Conservation (phyloP, 2,113 vertebrate species). For the Hydropotes inermis region DNA sequence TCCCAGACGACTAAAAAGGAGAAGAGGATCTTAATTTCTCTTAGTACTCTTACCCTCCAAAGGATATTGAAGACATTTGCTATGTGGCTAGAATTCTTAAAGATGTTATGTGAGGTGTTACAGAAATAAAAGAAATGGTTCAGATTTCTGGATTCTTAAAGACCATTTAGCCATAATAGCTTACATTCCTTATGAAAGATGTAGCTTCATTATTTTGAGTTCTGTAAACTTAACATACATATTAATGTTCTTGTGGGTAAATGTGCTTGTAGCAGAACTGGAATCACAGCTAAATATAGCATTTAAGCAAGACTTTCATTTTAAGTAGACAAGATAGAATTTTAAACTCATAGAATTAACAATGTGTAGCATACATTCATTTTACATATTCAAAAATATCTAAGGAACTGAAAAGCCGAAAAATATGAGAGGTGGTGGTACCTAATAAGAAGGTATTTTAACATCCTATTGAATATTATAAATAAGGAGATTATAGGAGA, state of each 20-base stretch:
- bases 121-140: background rate
- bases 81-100: background rate
- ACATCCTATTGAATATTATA: conserved; percentile 29
- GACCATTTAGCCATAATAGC: background rate
- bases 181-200: background rate
- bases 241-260: background rate
- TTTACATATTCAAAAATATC: conserved; percentile 13
- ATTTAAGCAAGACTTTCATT: conserved; percentile 42
- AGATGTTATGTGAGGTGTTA: background rate
- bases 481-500: background rate
- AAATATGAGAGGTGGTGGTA: conserved; percentile 26
- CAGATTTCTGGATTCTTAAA: background rate
- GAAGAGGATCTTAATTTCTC: background rate
- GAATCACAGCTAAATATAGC: background rate
- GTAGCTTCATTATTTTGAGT: background rate
- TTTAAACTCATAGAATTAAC: conserved; percentile 31
- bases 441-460: background rate
- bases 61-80: background rate
- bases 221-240: background rate
- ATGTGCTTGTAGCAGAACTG: background rate
- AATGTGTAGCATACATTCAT: conserved; percentile 27
- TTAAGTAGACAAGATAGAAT: background rate
- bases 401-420: conserved; percentile 34
- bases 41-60: background rate
- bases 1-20: background rate